A percentile compares a stretch with the other conserved stretches of the same genome.
These are phyloP conservation scores for Erpornis zantholeuca DNA, from an alignment of 2,113 vertebrate species.

Conservation along the genomic window DNA sequence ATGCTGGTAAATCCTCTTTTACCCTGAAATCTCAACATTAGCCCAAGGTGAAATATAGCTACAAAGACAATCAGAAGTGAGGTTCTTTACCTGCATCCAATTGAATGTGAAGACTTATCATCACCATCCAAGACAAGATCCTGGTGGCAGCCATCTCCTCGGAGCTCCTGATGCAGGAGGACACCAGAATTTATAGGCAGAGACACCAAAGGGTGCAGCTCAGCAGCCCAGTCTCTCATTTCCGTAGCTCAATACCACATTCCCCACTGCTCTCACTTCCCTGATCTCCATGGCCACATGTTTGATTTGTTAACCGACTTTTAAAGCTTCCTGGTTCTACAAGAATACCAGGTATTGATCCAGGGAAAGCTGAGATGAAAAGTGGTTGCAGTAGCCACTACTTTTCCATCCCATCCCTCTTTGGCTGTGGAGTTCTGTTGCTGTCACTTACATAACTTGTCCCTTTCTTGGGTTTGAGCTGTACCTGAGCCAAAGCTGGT, in stretches of 20 bases:
- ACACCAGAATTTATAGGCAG: constrained; percentile 14
- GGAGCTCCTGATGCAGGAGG: not conserved
- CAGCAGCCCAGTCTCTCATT: not conserved
- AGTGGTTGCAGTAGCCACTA: not conserved
- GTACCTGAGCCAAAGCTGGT: not conserved
- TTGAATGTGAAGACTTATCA: not conserved
- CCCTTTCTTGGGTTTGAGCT: not conserved
- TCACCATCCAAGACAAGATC: constrained; percentile 14
- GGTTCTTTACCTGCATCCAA: constrained; percentile 25
- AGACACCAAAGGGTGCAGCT: not conserved
- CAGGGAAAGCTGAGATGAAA: not conserved
- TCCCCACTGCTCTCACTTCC: not conserved
- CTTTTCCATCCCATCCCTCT: not conserved
- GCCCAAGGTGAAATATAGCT: not conserved
- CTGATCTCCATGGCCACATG: not conserved
- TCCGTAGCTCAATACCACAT: not conserved
- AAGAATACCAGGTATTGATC: not conserved
- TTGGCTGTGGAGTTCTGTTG: not conserved
- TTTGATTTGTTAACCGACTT: not conserved
- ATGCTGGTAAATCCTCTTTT: not conserved
- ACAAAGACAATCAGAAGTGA: not conserved
- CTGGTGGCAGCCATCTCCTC: not conserved
- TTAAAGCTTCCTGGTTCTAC: not conserved
- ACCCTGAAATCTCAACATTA: not conserved
- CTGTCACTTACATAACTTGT: not conserved